These are phyloP conservation scores for Drosophila yooni DNA, from an alignment of 2,888 invertebrate genomes.

Conservation along the genomic window DNA sequence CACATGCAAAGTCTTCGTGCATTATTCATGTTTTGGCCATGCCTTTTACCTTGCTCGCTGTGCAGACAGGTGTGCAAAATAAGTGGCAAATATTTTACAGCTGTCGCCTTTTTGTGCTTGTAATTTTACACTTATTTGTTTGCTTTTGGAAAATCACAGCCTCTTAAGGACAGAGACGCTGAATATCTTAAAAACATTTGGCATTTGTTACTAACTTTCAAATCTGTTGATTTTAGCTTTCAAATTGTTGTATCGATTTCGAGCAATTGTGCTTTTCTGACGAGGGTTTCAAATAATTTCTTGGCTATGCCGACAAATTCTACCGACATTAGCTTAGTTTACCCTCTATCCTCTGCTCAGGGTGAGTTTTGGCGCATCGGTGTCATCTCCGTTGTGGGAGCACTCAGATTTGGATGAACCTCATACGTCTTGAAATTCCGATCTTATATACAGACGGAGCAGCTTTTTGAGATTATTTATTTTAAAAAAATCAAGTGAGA, in stretches of 20 bases:
- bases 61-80: slow-evolving; percentile 80
- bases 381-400: too few species aligned
- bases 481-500: too few species aligned
- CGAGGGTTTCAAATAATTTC: neutral
- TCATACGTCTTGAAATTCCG: too few species aligned
- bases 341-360: too few species aligned
- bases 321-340: too few species aligned
- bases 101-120: slow-evolving; percentile 51
- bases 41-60: slow-evolving; percentile 35
- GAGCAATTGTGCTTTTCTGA: neutral
- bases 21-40: slow-evolving; percentile 62
- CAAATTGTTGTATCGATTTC: neutral
- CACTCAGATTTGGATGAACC: too few species aligned
- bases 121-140: slow-evolving; percentile 51
- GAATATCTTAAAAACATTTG: neutral
- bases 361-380: too few species aligned
- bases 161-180: neutral
- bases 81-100: slow-evolving; percentile 72
- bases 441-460: too few species aligned
- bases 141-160: slow-evolving; percentile 32
- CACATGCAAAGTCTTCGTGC: slow-evolving; percentile 21
- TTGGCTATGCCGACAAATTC: neutral
- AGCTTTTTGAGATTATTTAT: too few species aligned
- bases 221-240: neutral
- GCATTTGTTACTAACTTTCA: neutral